Evolutionary conservation across 92 coral and sea anemone genomes (phyloP).

Genomic region (Parazoanthus darwini): DNA sequence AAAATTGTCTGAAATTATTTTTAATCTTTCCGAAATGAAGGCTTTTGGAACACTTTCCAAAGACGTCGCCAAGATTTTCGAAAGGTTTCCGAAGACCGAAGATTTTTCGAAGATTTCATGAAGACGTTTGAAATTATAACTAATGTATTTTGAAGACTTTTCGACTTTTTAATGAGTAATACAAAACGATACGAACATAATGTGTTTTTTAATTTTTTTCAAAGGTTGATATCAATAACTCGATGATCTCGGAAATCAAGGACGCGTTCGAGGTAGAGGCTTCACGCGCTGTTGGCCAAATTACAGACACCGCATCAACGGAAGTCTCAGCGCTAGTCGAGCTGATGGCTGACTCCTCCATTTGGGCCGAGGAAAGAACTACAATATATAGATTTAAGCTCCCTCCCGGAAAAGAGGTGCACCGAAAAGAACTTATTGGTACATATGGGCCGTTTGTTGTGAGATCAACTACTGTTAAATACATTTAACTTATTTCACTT

Average conservation of each 20-base stretch:
- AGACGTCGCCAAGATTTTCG: too few species aligned
- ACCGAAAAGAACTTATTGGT: neutral
- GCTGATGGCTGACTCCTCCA: neutral
- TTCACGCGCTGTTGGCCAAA: neutral
- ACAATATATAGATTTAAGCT: neutral
- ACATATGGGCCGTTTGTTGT: neutral
- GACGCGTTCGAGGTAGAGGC: neutral
- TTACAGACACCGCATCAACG: neutral
- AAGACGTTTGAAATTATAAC: too few species aligned
- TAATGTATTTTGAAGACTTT: too few species aligned
- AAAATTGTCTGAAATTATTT: too few species aligned
- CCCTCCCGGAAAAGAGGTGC: neutral
- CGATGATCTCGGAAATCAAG: neutral
- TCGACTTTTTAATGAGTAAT: too few species aligned
- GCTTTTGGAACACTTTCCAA: too few species aligned
- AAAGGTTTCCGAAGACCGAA: too few species aligned
- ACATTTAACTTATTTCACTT: neutral
- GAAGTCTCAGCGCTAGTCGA: neutral
- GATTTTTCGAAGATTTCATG: too few species aligned
- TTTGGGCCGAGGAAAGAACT: neutral
- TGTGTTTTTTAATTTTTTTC: neutral
- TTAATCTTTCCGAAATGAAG: too few species aligned
- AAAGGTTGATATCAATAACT: too few species aligned
- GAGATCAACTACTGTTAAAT: neutral
- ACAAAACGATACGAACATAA: too few species aligned